These are phyloP conservation scores for Ostrea edulis DNA, from an alignment of 1,140 invertebrate species.

Conservation along the genomic window DNA sequence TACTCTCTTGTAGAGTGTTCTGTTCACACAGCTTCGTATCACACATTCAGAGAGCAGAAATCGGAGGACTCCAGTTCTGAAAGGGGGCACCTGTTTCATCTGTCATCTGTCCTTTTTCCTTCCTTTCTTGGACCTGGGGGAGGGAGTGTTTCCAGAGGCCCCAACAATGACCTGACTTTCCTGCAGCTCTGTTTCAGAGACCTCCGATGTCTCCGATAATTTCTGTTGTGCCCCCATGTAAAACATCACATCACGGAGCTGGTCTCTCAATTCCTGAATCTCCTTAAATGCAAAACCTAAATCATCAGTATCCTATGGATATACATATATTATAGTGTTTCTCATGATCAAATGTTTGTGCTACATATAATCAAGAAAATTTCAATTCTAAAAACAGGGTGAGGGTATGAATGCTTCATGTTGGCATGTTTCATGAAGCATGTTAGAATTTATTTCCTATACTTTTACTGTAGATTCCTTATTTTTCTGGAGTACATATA, in stretches of 20 bases:
- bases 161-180: slow-evolving; percentile 85
- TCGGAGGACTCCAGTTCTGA: neutral
- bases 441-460: neutral
- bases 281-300: slow-evolving; percentile 80
- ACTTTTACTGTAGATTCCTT: too few species aligned
- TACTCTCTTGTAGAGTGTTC: neutral
- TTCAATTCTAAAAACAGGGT: too few species aligned
- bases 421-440: too few species aligned
- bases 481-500: too few species aligned
- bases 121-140: slow-evolving; percentile 54
- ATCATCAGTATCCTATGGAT: neutral
- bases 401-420: too few species aligned
- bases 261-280: slow-evolving; percentile 91
- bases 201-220: slow-evolving; percentile 74
- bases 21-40: neutral
- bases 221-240: slow-evolving; percentile 92
- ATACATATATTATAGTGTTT: too few species aligned
- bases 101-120: slow-evolving; percentile 61
- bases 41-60: neutral
- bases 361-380: too few species aligned
- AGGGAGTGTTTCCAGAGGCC: slow-evolving; percentile 58
- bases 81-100: neutral
- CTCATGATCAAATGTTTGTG: too few species aligned
- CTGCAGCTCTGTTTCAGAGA: slow-evolving; percentile 84
- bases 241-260: slow-evolving; percentile 97